A percentile compares a stretch with the other conserved stretches of the same genome.
Conservation (phyloP, 2,888 invertebrate species). For the Odontothrips loti region DNA sequence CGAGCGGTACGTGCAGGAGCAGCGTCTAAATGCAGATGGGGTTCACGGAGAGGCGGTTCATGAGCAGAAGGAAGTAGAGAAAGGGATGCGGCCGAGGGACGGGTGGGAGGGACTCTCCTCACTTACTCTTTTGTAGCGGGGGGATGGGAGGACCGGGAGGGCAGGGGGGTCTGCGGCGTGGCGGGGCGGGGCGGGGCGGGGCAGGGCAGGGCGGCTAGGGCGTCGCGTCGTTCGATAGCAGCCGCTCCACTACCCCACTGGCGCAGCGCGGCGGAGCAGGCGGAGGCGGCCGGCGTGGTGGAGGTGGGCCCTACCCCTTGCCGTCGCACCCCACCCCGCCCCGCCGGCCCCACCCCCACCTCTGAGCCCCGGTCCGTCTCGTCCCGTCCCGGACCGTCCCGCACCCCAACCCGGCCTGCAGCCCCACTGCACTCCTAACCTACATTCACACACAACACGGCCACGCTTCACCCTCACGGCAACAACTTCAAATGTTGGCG, state of each 20-base stretch:
- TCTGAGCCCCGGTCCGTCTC: too few relatives aligned
- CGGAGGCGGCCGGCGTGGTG: not conserved
- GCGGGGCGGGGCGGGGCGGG: not conserved
- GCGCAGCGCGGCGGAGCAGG: not conserved
- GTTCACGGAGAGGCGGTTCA: too few relatives aligned
- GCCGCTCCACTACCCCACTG: slow-evolving; percentile 23
- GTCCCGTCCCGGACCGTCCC: not conserved
- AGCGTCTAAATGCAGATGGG: too few relatives aligned
- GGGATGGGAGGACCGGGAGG: not conserved
- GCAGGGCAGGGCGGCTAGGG: not conserved
- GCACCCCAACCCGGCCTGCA: not conserved
- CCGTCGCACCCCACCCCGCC: not conserved
- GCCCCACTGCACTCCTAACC: slow-evolving; percentile 16
- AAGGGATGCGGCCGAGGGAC: not conserved
- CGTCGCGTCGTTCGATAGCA: not conserved
- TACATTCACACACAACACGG: not conserved
- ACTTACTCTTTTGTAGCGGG: not conserved
- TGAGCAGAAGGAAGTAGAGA: not conserved
- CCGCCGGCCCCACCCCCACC: not conserved
- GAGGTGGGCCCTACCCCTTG: not conserved
- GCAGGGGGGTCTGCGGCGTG: not conserved
- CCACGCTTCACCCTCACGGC: not conserved
- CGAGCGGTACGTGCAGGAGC: too few relatives aligned
- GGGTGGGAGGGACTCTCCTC: not conserved
- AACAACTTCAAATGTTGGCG: too few relatives aligned